phyloP scores from a whole-genome alignment of 1,140 invertebrate species.

The Ectropis grisescens region DNA sequence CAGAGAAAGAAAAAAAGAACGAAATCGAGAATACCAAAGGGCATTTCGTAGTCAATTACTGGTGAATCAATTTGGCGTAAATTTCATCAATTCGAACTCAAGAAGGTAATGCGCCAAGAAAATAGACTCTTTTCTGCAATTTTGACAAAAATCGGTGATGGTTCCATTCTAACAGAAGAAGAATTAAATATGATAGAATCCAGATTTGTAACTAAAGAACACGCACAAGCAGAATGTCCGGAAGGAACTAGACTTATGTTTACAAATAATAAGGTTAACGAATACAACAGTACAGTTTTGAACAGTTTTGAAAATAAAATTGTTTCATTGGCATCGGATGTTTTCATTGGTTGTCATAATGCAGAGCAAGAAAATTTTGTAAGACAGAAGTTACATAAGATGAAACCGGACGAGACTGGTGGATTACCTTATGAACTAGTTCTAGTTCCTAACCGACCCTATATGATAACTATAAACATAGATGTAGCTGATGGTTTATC shows the following conservation, averaged over 20 bases:
- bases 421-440: conserved; percentile 1
- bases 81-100: too few relatives aligned
- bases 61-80: too few relatives aligned
- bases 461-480: conserved; percentile 2
- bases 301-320: not conserved
- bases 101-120: too few relatives aligned
- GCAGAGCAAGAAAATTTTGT: not conserved
- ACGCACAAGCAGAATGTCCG: not conserved
- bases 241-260: conserved; percentile 1
- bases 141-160: conserved; percentile 1
- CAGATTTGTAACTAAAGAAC: not conserved
- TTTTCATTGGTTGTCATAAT: not conserved
- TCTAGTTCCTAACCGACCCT: not conserved
- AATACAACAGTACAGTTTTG: conserved; percentile 1
- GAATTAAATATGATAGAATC: not conserved
- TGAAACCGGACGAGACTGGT: not conserved
- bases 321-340: not conserved
- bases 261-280: not conserved
- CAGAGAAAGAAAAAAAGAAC: too few relatives aligned
- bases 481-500: conserved; percentile 4
- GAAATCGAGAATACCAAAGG: too few relatives aligned
- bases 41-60: too few relatives aligned
- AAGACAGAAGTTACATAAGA: conserved; percentile 1
- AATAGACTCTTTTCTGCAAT: too few relatives aligned
- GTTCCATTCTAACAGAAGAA: not conserved